Conservation (phyloP, 2,113 vertebrate genomes). For the Podarcis muralis region DNA sequence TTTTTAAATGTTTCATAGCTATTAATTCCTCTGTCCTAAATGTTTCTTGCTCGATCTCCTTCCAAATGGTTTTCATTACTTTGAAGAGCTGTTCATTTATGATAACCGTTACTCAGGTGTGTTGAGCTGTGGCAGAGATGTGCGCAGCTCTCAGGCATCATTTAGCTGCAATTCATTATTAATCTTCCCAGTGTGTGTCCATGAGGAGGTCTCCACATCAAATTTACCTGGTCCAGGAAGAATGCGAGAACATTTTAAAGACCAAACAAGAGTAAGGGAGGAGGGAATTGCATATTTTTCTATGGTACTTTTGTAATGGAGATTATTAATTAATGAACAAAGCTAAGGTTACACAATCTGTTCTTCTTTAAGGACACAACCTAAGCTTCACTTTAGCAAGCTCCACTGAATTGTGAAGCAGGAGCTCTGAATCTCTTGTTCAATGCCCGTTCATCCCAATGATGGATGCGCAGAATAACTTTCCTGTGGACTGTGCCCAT, state of each 20-base stretch:
- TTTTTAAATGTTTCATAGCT: constrained; percentile 38
- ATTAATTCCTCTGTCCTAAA: constrained; percentile 41
- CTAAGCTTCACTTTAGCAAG: not conserved
- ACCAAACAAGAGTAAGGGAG: not conserved
- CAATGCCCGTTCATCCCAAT: not conserved
- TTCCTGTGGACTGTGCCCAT: not conserved
- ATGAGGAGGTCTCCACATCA: constrained; percentile 18
- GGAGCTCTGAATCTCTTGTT: not conserved
- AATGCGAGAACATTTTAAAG: not conserved
- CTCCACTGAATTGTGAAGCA: not conserved
- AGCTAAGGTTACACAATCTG: not conserved
- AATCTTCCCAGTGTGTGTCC: constrained; percentile 18
- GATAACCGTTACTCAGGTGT: constrained; percentile 45
- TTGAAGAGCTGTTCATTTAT: constrained; percentile 62
- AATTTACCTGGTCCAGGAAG: constrained; percentile 29
- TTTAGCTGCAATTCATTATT: constrained; percentile 38
- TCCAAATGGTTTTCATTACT: constrained; percentile 63
- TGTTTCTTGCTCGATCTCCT: constrained; percentile 49
- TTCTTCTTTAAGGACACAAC: not conserved
- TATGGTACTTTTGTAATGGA: not conserved
- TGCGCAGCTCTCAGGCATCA: constrained; percentile 36
- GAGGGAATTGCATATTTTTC: not conserved
- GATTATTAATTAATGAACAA: not conserved
- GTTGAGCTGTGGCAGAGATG: constrained; percentile 51
- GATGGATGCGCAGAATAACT: not conserved